A percentile compares a stretch with the other conserved stretches of the same genome.
Evolutionary conservation across 2,888 invertebrate species (phyloP).

Genomic region (Mactromeris polynyma): DNA sequence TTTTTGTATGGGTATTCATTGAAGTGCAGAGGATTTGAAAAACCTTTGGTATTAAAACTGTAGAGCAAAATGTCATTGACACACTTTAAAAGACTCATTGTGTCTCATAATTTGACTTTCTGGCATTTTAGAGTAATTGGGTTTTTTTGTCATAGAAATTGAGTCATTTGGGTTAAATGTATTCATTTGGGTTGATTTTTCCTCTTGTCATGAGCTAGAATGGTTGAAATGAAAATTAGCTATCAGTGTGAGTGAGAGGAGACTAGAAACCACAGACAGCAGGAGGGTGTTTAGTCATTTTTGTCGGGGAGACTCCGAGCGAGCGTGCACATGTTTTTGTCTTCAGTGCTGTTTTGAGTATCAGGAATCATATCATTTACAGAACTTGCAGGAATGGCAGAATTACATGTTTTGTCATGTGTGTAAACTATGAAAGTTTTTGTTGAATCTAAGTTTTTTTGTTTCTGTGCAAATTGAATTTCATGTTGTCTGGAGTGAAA

Average conservation of each 20-base stretch:
- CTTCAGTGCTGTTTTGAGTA: background rate
- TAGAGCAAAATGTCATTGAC: background rate
- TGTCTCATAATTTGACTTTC: background rate
- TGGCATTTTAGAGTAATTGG: conserved; percentile 6
- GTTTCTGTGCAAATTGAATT: background rate
- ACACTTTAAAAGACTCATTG: background rate
- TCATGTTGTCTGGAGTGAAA: background rate
- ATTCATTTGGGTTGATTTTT: conserved; percentile 29
- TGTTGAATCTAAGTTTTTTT: background rate
- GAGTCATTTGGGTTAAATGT: conserved; percentile 43
- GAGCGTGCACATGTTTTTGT: background rate
- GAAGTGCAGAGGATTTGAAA: background rate
- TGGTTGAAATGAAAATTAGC: conserved; percentile 21
- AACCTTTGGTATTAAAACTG: background rate
- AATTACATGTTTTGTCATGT: background rate
- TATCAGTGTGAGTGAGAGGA: background rate
- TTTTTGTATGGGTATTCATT: conserved; percentile 9
- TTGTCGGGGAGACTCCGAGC: background rate
- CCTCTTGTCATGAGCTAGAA: background rate
- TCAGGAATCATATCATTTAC: background rate
- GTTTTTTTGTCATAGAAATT: conserved; percentile 20
- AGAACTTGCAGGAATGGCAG: background rate
- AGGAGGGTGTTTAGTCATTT: conserved; percentile 4
- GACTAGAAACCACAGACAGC: background rate
- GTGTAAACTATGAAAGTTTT: background rate